phyloP scores from a whole-genome alignment of 2,888 invertebrate species.

The Carcina quercana region DNA sequence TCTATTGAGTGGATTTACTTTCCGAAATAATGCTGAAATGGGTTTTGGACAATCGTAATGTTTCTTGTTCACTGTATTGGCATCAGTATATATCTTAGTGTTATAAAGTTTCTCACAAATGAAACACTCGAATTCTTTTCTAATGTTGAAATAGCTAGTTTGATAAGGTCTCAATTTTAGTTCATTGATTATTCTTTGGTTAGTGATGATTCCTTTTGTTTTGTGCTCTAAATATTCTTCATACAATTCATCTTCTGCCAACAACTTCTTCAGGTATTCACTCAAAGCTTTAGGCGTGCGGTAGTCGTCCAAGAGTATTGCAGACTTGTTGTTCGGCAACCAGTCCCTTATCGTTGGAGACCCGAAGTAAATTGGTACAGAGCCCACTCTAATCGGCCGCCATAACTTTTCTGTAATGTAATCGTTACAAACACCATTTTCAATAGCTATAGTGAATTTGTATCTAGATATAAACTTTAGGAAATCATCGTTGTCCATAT shows the following conservation, averaged over 20 bases:
- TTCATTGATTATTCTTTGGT: constrained; percentile 59
- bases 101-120: constrained; percentile 75
- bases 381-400: constrained; percentile 85
- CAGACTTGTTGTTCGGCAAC: constrained; percentile 83
- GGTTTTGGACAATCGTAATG: constrained; percentile 73
- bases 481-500: constrained; percentile 76
- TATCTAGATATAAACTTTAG: constrained; percentile 79
- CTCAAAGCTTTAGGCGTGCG: constrained; percentile 75
- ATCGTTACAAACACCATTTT: constrained; percentile 88
- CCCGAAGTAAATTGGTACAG: constrained; percentile 89
- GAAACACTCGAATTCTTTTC: constrained; percentile 81
- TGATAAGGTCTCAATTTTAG: constrained; percentile 55
- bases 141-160: constrained; percentile 49
- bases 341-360: constrained; percentile 84
- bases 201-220: constrained; percentile 56
- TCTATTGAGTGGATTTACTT: constrained; percentile 43
- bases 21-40: constrained; percentile 50
- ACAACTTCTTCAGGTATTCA: constrained; percentile 69
- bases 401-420: constrained; percentile 92
- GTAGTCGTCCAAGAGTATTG: constrained; percentile 81
- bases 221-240: constrained; percentile 81
- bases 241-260: constrained; percentile 77
- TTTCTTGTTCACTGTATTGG: too few species aligned
- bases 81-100: constrained; percentile 9
- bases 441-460: constrained; percentile 88